A percentile compares a stretch with the other conserved stretches of the same genome.
Conservation (phyloP, 2,113 vertebrate genomes). For the Rhizomys pruinosus region DNA sequence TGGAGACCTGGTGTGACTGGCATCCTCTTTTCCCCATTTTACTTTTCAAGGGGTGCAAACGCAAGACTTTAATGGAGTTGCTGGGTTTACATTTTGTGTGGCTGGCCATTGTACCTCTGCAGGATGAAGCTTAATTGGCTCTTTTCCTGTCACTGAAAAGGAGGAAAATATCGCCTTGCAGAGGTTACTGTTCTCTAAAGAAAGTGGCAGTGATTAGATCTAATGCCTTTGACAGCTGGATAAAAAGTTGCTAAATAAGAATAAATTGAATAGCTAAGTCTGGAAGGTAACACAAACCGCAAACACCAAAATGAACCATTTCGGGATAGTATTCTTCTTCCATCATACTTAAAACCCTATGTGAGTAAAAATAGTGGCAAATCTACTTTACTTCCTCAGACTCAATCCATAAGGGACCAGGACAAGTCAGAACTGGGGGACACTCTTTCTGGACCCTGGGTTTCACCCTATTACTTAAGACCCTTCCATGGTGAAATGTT, state of each 20-base stretch:
- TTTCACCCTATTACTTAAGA: not conserved
- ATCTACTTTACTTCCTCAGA: not conserved
- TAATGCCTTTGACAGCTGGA: conserved; percentile 72
- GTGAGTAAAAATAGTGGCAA: not conserved
- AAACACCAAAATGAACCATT: conserved; percentile 27
- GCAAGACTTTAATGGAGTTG: conserved; percentile 54
- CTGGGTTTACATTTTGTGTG: conserved; percentile 44
- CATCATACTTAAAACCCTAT: not conserved
- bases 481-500: not conserved
- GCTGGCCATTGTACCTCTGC: conserved; percentile 54
- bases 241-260: conserved; percentile 77
- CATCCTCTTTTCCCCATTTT: conserved; percentile 8
- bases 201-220: conserved; percentile 78
- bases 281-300: conserved; percentile 36
- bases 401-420: not conserved
- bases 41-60: not conserved
- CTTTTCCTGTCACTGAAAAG: conserved; percentile 63
- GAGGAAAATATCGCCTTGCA: conserved; percentile 50
- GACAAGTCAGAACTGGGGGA: not conserved
- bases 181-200: conserved; percentile 70
- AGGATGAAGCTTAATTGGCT: conserved; percentile 75
- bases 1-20: not conserved
- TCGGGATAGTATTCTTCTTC: not conserved
- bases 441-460: not conserved
- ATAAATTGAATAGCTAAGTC: conserved; percentile 65